phyloP scores from a whole-genome alignment of 1,140 invertebrate species.

The Drusus annulatus region DNA sequence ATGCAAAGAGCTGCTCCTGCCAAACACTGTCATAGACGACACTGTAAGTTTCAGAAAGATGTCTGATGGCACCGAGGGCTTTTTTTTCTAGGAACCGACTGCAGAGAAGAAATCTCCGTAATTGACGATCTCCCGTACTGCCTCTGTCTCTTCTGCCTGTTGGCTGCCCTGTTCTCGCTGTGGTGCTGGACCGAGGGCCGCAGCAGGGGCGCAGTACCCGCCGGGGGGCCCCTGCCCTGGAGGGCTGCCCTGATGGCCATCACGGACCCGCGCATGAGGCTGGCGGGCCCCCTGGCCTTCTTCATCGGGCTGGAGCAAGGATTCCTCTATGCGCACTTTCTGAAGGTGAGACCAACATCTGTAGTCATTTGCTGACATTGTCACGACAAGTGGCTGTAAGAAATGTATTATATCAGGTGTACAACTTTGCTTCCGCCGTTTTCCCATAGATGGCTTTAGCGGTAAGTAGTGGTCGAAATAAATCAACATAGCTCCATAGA shows the following conservation, averaged over 20 bases:
- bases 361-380: too few relatives aligned
- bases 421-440: too few relatives aligned
- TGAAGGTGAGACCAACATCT: constrained; percentile 67
- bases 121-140: constrained; percentile 71
- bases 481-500: too few relatives aligned
- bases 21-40: too few relatives aligned
- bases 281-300: constrained; percentile 77
- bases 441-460: too few relatives aligned
- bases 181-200: constrained; percentile 65
- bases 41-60: not conserved
- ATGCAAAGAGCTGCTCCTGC: too few relatives aligned
- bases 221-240: constrained; percentile 59
- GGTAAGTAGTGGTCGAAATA: too few relatives aligned
- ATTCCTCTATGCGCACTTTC: constrained; percentile 81
- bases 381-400: too few relatives aligned
- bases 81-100: constrained; percentile 2
- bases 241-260: constrained; percentile 65
- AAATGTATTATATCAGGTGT: too few relatives aligned
- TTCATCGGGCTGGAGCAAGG: constrained; percentile 83
- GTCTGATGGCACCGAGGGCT: not conserved
- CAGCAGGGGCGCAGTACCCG: constrained; percentile 56
- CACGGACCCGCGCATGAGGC: constrained; percentile 71
- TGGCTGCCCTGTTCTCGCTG: constrained; percentile 38
- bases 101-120: constrained; percentile 66
- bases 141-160: constrained; percentile 64